These are phyloP conservation scores for Lysandra coridon DNA, from an alignment of 2,888 invertebrate genomes.

Conservation along the genomic window DNA sequence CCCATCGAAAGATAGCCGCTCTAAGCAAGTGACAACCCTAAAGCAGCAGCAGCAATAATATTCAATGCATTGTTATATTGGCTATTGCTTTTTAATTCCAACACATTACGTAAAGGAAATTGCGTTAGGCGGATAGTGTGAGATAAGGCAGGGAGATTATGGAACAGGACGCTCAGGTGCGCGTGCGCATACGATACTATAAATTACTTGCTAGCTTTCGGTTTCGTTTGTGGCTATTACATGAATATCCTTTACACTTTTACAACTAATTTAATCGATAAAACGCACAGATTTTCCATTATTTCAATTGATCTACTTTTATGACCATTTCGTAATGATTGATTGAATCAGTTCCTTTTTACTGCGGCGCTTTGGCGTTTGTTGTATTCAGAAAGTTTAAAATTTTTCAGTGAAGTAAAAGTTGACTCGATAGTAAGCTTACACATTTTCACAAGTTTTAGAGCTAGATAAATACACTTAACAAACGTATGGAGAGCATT, in stretches of 20 bases:
- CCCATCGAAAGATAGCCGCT: no score
- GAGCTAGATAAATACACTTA: no score
- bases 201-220: neutral
- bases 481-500: no score
- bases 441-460: no score
- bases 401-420: no score
- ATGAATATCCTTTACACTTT: neutral
- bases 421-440: no score
- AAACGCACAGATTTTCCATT: neutral
- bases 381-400: no score
- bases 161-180: conserved; percentile 24
- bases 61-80: conserved; percentile 25
- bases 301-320: no score
- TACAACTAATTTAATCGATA: neutral
- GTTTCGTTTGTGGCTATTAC: conserved; percentile 8
- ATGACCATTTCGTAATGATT: no score
- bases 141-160: conserved; percentile 23
- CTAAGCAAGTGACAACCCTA: neutral
- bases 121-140: conserved; percentile 10
- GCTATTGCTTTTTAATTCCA: conserved; percentile 27
- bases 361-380: no score
- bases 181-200: conserved; percentile 8
- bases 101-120: conserved; percentile 29
- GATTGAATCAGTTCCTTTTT: no score
- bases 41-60: neutral